Percentiles rank a stretch among this genome's conserved stretches.
phyloP scores from a whole-genome alignment of 1,140 invertebrate genomes.

The Polypedilum vanderplanki region DNA sequence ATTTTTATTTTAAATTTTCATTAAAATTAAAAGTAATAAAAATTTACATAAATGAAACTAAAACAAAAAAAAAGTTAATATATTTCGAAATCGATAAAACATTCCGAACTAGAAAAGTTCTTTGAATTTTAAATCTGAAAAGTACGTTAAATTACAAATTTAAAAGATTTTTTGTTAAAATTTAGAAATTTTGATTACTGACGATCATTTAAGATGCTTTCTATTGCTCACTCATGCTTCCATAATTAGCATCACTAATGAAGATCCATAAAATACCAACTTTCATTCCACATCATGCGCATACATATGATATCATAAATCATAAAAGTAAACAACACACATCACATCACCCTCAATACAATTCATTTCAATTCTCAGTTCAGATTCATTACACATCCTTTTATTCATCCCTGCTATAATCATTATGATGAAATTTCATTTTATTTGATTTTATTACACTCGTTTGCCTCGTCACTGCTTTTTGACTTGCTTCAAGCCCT shows the following conservation, averaged over 20 bases:
- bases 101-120: no score
- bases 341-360: neutral
- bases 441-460: constrained; percentile 24
- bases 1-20: no score
- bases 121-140: no score
- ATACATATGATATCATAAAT: constrained; percentile 23
- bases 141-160: no score
- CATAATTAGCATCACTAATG: neutral
- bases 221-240: neutral
- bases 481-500: neutral
- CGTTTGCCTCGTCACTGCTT: neutral
- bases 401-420: neutral
- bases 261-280: neutral
- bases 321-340: constrained; percentile 29
- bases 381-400: neutral
- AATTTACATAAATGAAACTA: no score
- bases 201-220: no score
- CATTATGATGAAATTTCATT: neutral
- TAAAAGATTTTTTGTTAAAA: no score
- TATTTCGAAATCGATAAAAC: no score
- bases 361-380: no score
- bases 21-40: no score
- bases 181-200: no score
- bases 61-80: no score
- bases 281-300: neutral